Conservation (phyloP, 2,888 invertebrate species). For the Margaritifera margaritifera region DNA sequence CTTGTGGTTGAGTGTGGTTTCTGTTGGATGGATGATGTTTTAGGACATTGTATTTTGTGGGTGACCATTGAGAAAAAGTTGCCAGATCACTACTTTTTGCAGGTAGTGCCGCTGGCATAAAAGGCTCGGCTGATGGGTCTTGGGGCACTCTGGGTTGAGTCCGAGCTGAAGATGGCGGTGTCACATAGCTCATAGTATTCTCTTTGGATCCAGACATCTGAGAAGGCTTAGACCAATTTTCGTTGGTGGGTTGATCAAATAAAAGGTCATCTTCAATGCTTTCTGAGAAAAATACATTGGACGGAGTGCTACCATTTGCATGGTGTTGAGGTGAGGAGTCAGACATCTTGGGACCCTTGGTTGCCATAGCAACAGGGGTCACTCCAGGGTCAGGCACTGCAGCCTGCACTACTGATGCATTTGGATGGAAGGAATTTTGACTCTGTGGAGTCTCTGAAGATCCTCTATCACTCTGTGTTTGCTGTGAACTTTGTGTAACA, state of each 20-base stretch:
- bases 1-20: too few relatives aligned
- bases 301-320: not conserved
- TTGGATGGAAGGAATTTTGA: too few relatives aligned
- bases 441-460: too few relatives aligned
- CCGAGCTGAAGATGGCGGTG: slow-evolving; percentile 17
- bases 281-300: slow-evolving; percentile 23
- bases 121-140: slow-evolving; percentile 41
- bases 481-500: not conserved
- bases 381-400: not conserved
- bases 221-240: slow-evolving; percentile 1
- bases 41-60: slow-evolving; percentile 1
- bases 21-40: too few relatives aligned
- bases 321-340: slow-evolving; percentile 29
- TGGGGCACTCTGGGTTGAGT: slow-evolving; percentile 44
- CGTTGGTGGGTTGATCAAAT: slow-evolving; percentile 34
- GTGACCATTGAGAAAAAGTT: slow-evolving; percentile 55
- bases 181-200: slow-evolving; percentile 16
- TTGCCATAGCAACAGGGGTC: slow-evolving; percentile 1
- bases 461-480: too few relatives aligned
- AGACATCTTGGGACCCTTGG: slow-evolving; percentile 14
- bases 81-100: slow-evolving; percentile 60
- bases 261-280: slow-evolving; percentile 61
- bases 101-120: slow-evolving; percentile 52
- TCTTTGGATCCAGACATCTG: slow-evolving; percentile 25
- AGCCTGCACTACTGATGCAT: too few relatives aligned